Base-by-base conservation (phyloP, 2,888 invertebrate genomes). In the Ormyrus labotus region DNA sequence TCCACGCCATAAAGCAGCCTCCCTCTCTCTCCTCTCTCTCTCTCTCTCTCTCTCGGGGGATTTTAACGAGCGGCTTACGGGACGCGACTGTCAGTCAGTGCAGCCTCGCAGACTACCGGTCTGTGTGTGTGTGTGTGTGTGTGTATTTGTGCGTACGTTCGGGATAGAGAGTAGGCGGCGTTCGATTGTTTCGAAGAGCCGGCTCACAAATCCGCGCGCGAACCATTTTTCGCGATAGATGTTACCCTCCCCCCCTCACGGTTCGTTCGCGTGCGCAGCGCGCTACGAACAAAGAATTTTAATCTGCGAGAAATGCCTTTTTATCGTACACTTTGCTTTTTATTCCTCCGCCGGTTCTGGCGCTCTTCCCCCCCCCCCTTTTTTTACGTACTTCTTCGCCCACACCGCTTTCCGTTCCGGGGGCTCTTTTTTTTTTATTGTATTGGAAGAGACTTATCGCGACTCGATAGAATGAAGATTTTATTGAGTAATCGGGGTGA, bases 61-160 rank as follows among this genome's bases (percentile, higher is more conserved):
- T 70, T 74, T 80, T 74, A 80, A 80, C 80, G 80, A 80, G 80
- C 74, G 70, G 74, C 80, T 80, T 80, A 80, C 65, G 68, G 69
- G 61, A 78, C 72, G 72, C 55, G 65, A 61, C 78, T 78, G 78
- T 72, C 78, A 78, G 72, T 78, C 72, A 72, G 65, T 34, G 72
- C 71, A 53, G 63, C 53, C 4, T 6, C 55, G 34, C 19, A 19
- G 19, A 45, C 55, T 10, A 57, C 69, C 1, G 19, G 19, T 19
- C 19, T 19, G 19, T 19, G 19, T 19, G 19, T 19, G 19, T 19
- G 19, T 57, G 47, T 19, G 19, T 19, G 19, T 19, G 19, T 19
- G 19, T 19, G 19, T 57, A 13, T 13, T 13, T 13, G 13, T 13
- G 13, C 13, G 47, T 72, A 55, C 55, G 47, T 61, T 11, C 58